These are phyloP conservation scores for Clanis bilineata DNA, from an alignment of 2,888 invertebrate genomes.

Conservation along the genomic window DNA sequence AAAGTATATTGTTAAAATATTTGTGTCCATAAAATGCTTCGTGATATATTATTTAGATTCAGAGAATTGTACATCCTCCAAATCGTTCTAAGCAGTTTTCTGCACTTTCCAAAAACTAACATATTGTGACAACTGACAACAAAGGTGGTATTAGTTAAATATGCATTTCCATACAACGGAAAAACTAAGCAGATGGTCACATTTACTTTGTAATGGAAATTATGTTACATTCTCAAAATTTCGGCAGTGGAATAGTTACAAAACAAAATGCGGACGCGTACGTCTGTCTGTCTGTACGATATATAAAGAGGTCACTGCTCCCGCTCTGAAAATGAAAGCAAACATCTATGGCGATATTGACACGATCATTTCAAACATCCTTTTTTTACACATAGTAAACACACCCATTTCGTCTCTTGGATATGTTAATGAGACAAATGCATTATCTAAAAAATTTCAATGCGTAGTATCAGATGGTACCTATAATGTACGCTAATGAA, in stretches of 20 bases:
- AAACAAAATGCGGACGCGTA: constrained; percentile 70
- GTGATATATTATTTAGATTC: no score
- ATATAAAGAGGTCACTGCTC: constrained; percentile 68
- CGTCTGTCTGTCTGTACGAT: constrained; percentile 61
- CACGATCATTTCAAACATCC: constrained; percentile 25
- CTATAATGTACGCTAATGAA: not conserved
- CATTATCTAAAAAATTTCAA: not conserved
- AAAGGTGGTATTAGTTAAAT: no score
- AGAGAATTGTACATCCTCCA: no score
- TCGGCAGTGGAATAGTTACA: constrained; percentile 52
- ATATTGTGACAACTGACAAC: no score
- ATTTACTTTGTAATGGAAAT: constrained; percentile 43
- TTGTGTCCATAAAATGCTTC: no score
- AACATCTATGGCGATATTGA: constrained; percentile 36
- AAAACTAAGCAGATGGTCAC: constrained; percentile 56
- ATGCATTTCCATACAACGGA: constrained; percentile 40
- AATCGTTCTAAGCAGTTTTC: no score
- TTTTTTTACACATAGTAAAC: constrained; percentile 6
- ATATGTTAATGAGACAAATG: constrained; percentile 1
- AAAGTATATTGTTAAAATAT: no score
- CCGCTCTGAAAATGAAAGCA: constrained; percentile 49
- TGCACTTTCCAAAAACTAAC: no score
- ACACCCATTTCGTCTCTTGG: not conserved
- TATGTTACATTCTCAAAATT: constrained; percentile 49
- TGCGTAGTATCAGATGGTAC: not conserved